Evolutionary conservation across 2,888 invertebrate species (phyloP), one percentile per base, ranked within the genome.

Genomic region (Drosophila nr. fundita): DNA sequence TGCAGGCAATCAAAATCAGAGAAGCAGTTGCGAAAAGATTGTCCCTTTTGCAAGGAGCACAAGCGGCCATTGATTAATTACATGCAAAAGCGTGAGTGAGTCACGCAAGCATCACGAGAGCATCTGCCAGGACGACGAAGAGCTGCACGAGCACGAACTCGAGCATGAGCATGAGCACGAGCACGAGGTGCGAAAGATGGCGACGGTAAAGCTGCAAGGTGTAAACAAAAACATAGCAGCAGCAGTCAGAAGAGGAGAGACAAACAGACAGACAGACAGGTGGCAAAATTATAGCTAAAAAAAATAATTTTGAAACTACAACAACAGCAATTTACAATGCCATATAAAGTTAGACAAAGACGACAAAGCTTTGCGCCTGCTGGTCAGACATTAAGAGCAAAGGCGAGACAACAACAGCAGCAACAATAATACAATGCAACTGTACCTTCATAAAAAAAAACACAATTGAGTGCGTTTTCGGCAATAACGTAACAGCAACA

Each of bases 11-110:
- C 91, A 30, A 92, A 93, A 68, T 87, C 92, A 4, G 90, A 92
- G 42, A 90, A 91, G 75, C 84, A 80, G 57, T 77, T 83, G 49
- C 94, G 93, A 73, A 93, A 93, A 70, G 92, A 92, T 38, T 94
- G 94, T 66, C 93, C 94, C 18, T 93, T 94, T 68, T 94, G 94
- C 85, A 94, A 94, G 71, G 94, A 94, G 77, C 94, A 93, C 72
- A 94, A 94, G 73, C 92, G 94, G 49, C 94, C 93, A 4, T 86
- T 95, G 5, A 93, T 94, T 3, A 93, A 92, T 62, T 78, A 78
- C 21, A 78, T 78, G 78, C 78, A 76, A 57, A 93, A 93, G 70
- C 94, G 94, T 67, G 92, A n/a, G n/a, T n/a, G n/a, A 94, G n/a
- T 92, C 93, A 27, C 92, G 93, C n/a, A 94, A 93, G 79, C 93